These are phyloP conservation scores for Chloromyia formosa DNA, from an alignment of 2,888 invertebrate genomes.

Conservation along the genomic window DNA sequence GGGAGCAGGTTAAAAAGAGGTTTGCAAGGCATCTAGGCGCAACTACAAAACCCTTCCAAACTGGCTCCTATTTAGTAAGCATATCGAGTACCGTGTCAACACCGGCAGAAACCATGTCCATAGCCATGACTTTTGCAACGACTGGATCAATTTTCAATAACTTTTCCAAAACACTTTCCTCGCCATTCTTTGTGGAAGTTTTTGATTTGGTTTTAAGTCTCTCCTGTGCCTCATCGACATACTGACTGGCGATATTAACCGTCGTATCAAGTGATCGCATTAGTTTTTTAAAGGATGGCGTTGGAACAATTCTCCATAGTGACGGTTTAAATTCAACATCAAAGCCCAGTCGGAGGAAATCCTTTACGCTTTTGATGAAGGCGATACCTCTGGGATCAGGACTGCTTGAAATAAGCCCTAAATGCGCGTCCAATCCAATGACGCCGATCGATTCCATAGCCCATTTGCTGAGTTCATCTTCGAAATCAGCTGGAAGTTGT, in stretches of 20 bases:
- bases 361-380: constrained; percentile 43
- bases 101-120: constrained; percentile 76
- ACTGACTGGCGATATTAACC: constrained; percentile 56
- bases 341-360: constrained; percentile 46
- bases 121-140: constrained; percentile 73
- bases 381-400: constrained; percentile 38
- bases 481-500: constrained; percentile 64
- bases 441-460: constrained; percentile 67
- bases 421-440: constrained; percentile 61
- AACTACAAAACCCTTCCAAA: too few species aligned
- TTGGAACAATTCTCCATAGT: constrained; percentile 57
- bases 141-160: constrained; percentile 69
- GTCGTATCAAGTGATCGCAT: constrained; percentile 55
- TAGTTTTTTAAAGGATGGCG: constrained; percentile 56
- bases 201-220: constrained; percentile 53
- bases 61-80: background rate
- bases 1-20: too few species aligned
- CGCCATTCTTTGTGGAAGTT: constrained; percentile 57
- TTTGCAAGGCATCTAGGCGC: too few species aligned
- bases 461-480: constrained; percentile 67
- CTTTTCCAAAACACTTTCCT: constrained; percentile 71
- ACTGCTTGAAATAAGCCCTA: constrained; percentile 55
- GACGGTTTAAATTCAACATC: constrained; percentile 59
- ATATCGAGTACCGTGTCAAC: constrained; percentile 72
- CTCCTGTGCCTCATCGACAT: constrained; percentile 60